Evolutionary conservation across 2,113 vertebrate genomes (phyloP).

Genomic region (Pogonocichla stellata): DNA sequence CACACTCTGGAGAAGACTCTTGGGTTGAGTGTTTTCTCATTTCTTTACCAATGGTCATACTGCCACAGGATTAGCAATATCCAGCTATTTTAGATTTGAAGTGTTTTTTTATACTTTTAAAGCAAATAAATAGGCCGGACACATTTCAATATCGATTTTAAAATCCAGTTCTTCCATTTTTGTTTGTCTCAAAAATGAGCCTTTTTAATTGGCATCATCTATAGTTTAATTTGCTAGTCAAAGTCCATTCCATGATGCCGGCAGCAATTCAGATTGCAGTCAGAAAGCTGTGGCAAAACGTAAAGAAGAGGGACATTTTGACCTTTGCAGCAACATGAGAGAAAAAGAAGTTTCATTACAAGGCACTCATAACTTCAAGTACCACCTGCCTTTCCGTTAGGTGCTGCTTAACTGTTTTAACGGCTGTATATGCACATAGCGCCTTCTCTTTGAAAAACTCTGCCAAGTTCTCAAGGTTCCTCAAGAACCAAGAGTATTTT

Average conservation of each 20-base stretch:
- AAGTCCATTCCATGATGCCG: neutral
- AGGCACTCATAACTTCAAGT: neutral
- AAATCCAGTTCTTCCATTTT: neutral
- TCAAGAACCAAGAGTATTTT: fast-evolving
- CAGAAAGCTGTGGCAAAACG: fast-evolving
- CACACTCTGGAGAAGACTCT: no score
- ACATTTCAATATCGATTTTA: neutral
- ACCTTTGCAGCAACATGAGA: neutral
- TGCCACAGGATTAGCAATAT: neutral
- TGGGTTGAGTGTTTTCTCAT: neutral
- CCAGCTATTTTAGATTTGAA: neutral
- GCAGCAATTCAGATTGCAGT: neutral
- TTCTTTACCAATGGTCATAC: neutral
- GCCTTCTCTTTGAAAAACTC: neutral
- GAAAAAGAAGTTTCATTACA: fast-evolving
- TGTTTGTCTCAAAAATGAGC: neutral
- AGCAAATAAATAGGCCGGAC: neutral
- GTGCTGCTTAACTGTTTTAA: no score
- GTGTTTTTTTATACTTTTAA: neutral
- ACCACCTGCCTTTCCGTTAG: neutral
- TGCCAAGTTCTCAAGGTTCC: neutral
- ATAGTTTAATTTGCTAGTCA: neutral
- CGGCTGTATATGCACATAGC: fast-evolving
- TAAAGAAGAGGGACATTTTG: neutral
- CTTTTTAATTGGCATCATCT: neutral